These are phyloP conservation scores for Heliangelus exortis DNA, from an alignment of 2,797 vertebrate genomes.

Conservation along the genomic window DNA sequence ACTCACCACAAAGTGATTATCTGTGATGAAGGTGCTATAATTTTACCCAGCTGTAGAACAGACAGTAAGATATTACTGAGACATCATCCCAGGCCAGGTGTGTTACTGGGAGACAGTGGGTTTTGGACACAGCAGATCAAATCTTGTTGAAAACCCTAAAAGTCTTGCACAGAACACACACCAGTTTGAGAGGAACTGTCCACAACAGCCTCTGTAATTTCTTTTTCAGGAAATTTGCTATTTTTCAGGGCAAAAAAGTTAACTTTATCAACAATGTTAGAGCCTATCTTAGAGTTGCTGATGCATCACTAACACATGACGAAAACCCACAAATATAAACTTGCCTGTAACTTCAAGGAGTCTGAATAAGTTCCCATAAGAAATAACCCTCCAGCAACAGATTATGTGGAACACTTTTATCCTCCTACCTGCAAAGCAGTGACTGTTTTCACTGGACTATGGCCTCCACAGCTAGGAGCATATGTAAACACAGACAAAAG, in stretches of 20 bases:
- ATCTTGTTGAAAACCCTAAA: background rate
- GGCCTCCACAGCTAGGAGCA: background rate
- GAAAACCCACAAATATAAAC: background rate
- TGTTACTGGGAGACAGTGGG: background rate
- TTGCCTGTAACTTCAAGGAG: background rate
- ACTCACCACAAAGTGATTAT: background rate
- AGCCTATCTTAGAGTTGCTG: background rate
- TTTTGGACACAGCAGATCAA: background rate
- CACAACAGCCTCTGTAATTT: background rate
- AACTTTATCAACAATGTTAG: background rate
- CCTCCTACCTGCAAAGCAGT: background rate
- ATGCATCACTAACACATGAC: background rate
- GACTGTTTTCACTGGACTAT: background rate
- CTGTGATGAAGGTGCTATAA: background rate
- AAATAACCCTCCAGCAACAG: background rate
- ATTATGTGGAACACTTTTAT: background rate
- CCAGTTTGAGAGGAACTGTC: background rate
- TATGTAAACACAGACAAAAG: background rate
- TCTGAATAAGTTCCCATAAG: background rate
- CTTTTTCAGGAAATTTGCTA: background rate
- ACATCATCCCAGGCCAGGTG: background rate
- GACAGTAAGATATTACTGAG: background rate
- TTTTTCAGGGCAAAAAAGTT: background rate
- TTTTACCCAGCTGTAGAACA: background rate
- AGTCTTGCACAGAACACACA: background rate